Conservation (phyloP, 2,888 invertebrate genomes). For the Axea sp. region DNA sequence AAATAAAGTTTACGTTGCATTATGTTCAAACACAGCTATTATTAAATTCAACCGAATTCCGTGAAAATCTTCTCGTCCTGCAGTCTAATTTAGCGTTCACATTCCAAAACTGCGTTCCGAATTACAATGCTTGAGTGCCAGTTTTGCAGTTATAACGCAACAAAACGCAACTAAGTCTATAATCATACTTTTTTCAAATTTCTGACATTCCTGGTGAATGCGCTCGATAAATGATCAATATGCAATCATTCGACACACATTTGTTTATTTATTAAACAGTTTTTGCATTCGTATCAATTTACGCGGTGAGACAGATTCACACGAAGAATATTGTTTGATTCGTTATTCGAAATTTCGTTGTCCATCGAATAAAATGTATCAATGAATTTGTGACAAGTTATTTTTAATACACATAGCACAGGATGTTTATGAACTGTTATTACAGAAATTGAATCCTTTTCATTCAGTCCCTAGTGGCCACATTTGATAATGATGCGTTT, state of each 20-base stretch:
- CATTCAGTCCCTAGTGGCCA: conserved; percentile 4
- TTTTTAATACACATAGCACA: too few species aligned
- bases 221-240: too few species aligned
- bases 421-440: conserved; percentile 21
- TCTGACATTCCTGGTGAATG: too few species aligned
- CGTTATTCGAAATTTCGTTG: too few species aligned
- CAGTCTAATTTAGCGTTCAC: conserved; percentile 28
- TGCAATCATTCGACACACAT: too few species aligned
- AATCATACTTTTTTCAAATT: conserved; percentile 21
- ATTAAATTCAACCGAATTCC: conserved; percentile 32
- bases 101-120: conserved; percentile 22
- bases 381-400: too few species aligned
- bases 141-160: conserved; percentile 24
- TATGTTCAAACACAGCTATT: neutral
- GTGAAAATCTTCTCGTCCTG: conserved; percentile 11
- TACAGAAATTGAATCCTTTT: conserved; percentile 4
- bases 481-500: conserved; percentile 19
- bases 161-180: conserved; percentile 31
- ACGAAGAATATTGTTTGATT: too few species aligned
- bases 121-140: conserved; percentile 21
- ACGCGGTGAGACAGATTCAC: too few species aligned
- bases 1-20: conserved; percentile 9
- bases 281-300: too few species aligned
- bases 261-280: too few species aligned
- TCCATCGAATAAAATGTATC: too few species aligned